phyloP scores from a whole-genome alignment of 1,140 invertebrate species.

The Calosoma granatense region DNA sequence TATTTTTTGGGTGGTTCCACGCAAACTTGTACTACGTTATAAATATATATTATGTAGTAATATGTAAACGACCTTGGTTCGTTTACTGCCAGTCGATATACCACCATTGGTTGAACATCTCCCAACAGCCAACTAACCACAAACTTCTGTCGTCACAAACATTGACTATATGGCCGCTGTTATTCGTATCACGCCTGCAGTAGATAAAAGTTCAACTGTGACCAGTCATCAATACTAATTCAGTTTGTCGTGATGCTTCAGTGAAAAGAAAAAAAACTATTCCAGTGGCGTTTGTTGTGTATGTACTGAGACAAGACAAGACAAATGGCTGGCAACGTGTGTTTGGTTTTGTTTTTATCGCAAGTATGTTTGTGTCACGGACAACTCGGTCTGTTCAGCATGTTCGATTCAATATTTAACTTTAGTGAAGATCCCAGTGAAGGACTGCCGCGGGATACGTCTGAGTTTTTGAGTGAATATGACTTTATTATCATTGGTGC shows the following conservation, averaged over 20 bases:
- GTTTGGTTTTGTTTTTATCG: not conserved
- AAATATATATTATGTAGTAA: not conserved
- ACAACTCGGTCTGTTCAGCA: not conserved
- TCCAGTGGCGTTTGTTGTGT: too few relatives aligned
- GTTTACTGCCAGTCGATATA: too few relatives aligned
- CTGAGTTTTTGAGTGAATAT: not conserved
- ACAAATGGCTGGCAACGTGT: too few relatives aligned
- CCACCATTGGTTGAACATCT: too few relatives aligned
- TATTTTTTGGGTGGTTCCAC: not conserved
- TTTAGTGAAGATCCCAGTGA: not conserved
- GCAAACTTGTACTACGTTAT: not conserved
- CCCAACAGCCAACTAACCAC: not conserved
- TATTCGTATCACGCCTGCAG: not conserved
- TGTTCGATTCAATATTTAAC: not conserved
- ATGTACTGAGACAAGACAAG: too few relatives aligned
- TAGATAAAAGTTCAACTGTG: not conserved
- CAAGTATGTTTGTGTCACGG: not conserved
- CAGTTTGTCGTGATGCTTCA: too few relatives aligned
- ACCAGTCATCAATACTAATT: too few relatives aligned
- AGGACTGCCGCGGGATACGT: not conserved
- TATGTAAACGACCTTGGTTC: not conserved
- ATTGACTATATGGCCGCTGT: too few relatives aligned
- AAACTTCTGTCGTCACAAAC: not conserved
- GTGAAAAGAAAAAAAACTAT: too few relatives aligned
- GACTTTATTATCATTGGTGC: constrained; percentile 7